Base-by-base conservation (phyloP, 2,888 invertebrate genomes). In the Rhynchonema sp. region DNA sequence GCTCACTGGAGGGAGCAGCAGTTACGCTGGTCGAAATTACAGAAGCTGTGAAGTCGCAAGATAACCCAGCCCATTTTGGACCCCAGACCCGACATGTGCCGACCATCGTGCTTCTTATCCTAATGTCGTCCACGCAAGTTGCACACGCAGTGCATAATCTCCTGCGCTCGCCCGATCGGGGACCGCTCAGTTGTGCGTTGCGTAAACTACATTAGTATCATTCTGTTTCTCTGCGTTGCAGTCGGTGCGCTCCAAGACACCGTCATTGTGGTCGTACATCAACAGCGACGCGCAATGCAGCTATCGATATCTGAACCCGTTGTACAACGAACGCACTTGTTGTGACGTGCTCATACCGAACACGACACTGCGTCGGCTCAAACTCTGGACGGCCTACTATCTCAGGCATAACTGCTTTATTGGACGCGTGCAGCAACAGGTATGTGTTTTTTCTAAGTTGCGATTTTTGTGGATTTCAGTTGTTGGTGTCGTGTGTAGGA, bases 301-400 rank as follows among this genome's bases (percentile, higher is more conserved):
- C 22, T 3, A 1, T 0, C 60, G 57, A 22, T 96, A 88, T 76
- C 80, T 85, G 65, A 98, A 99, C 77, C 92, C 96, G 0, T 78
- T 92, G 57, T 96, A 90, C 74, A 86, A 80, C 46, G 78, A 71
- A 69, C 72, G 70, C 66, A 74, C 59, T 65, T 74, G 61, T 70
- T 74, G 77, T 58, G 73, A 75, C 65, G 80, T 82, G 2, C 74
- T 94, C 49, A 84, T 89, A 62, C 90, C 92, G 0, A 84, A 89
- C 28, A 87, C 91, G 0, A 90, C 89, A 66, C 82, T 91, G 73
- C 78, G 91, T 25, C 84, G 88, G 65, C 85, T 96, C 58, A 85
- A 86, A 68, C 80, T 92, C n/a, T 98, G 96, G 96, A 90, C 88
- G 69, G 86, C 87, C 25, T 83, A 94, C 67, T 96, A 96, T 74